Base-by-base conservation (phyloP, 53 echinoderm and acorn worm species). In the Arbacia lixula region DNA sequence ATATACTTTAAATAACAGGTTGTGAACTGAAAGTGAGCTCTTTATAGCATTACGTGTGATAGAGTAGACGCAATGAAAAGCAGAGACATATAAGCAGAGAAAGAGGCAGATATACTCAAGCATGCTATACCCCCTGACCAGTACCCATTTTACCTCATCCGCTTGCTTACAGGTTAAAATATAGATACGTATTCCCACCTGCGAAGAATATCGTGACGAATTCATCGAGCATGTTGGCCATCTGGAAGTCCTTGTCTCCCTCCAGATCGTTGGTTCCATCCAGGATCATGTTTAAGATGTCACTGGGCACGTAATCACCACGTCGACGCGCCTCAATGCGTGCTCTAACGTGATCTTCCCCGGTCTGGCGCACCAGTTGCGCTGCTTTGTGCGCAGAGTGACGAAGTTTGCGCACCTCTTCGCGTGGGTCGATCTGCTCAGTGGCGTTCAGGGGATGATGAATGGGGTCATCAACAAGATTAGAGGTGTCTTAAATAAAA, bases 211-310 rank as follows among this genome's bases (percentile, higher is more conserved):
- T 56, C 32, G 87, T 83, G 22, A 60, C 66, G 56, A 91, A 91
- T 38, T 91, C 91, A 60, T 91, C 91, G 2, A 91, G n/a, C 91
- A 91, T 87, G 21, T 87, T 87, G 12, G 83, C 91, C 64, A 91
- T 83, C 19, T 76, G 36, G 24, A 87, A 87, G 40, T 84, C 87
- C 4, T 55, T 33, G 34, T 87, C 87, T 12, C 66, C 91, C 32
- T 90, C 63, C 25, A 93, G 78, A 16, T 89, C 88, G 3, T 46
- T 36, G 16, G 83, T 42, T 33, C 84, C 57, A 17, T 86, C 65
- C 6, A 94, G 86, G 38, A 94, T 94, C 57, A 88, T 65, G 16
- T 65, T 76, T 20, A 91, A 67, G 20, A 91, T 83, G 19, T 91
- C 91, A 8, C 84, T 73, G 3, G 87, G 91, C 12, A 91, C 78